Percentiles rank a stretch among this genome's conserved stretches.
Conservation (phyloP, 2,888 invertebrate species). For the Sinohyriopsis cumingii region DNA sequence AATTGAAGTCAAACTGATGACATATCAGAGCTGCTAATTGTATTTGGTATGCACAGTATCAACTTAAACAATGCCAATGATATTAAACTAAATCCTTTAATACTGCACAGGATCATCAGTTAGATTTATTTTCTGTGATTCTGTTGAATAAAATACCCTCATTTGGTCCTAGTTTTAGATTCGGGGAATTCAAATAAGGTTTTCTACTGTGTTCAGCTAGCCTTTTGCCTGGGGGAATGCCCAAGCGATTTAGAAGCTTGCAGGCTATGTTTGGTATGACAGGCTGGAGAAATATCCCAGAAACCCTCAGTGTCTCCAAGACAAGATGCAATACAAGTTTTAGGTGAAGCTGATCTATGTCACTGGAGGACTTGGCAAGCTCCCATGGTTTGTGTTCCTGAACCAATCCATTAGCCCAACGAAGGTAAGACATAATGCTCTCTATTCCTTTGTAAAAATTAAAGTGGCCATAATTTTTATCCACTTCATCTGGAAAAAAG, state of each 20-base stretch:
- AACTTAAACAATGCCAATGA: no score
- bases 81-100: no score
- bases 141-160: slow-evolving; percentile 26
- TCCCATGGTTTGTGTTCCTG: slow-evolving; percentile 92
- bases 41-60: no score
- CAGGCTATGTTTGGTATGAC: slow-evolving; percentile 84
- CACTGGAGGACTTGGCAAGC: slow-evolving; percentile 77
- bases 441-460: slow-evolving; percentile 90
- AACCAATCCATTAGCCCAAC: slow-evolving; percentile 88
- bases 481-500: slow-evolving; percentile 75
- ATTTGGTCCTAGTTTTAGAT: slow-evolving; percentile 27
- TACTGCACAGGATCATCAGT: no score
- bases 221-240: slow-evolving; percentile 52
- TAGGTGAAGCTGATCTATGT: slow-evolving; percentile 75
- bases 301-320: slow-evolving; percentile 87
- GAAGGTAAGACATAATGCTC: slow-evolving; percentile 82
- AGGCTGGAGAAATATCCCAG: slow-evolving; percentile 87
- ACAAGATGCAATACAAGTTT: slow-evolving; percentile 84
- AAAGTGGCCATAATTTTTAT: slow-evolving; percentile 81
- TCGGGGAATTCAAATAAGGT: slow-evolving; percentile 35
- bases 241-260: slow-evolving; percentile 77
- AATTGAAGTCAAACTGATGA: no score
- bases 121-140: not conserved
- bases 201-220: slow-evolving; percentile 30
- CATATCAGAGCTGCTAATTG: no score